Evolutionary conservation across 2,888 invertebrate genomes (phyloP).

Genomic region (Sycophila texana): DNA sequence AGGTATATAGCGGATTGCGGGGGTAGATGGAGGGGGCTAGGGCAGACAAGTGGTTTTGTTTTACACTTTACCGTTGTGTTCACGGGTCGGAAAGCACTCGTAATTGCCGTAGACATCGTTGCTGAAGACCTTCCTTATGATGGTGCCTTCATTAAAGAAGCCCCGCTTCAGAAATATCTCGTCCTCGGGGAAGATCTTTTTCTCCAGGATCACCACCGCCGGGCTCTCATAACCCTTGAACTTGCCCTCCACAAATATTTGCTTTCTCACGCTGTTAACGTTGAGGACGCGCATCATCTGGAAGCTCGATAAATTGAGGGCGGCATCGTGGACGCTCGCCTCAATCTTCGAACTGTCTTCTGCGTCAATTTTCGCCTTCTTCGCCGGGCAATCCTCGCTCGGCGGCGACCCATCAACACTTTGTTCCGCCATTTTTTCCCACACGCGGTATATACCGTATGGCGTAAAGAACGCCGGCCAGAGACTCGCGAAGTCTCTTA

Average conservation of each 20-base stretch:
- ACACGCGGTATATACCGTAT: no score
- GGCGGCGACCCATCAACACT: constrained; percentile 34
- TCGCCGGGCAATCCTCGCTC: constrained; percentile 18
- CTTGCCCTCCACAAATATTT: constrained; percentile 83
- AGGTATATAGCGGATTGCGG: neutral
- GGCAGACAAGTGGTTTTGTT: no score
- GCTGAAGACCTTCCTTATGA: constrained; percentile 81
- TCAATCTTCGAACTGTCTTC: constrained; percentile 4
- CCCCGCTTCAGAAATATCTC: constrained; percentile 76
- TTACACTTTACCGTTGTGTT: constrained; percentile 80
- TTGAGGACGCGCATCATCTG: constrained; percentile 82
- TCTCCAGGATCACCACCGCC: constrained; percentile 88
- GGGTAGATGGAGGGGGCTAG: neutral
- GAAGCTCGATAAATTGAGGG: constrained; percentile 81
- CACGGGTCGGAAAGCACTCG: constrained; percentile 81
- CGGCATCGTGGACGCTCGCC: constrained; percentile 65
- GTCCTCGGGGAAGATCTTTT: constrained; percentile 85
- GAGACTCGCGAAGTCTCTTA: no score
- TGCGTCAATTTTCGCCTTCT: constrained; percentile 30
- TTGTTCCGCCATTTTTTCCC: constrained; percentile 50
- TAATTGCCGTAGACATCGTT: constrained; percentile 93
- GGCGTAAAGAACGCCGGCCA: no score
- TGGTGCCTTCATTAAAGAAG: constrained; percentile 81
- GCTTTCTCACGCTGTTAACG: constrained; percentile 85
- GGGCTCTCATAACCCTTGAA: constrained; percentile 80